Evolutionary conservation across 2,797 vertebrate genomes (phyloP).

Genomic region (Babyrousa celebensis): DNA sequence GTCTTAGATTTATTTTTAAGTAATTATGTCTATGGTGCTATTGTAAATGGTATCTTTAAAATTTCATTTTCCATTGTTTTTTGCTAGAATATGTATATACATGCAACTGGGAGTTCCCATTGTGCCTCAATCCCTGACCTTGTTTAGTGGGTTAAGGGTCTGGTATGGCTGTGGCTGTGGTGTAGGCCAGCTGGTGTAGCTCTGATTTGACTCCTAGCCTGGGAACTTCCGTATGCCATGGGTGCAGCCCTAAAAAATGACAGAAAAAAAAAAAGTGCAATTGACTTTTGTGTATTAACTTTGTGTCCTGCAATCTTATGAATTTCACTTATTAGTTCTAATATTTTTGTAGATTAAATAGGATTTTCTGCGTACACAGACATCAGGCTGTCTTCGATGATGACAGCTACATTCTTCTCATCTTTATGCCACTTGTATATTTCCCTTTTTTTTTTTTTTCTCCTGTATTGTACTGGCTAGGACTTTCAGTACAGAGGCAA

Average conservation of each 20-base stretch:
- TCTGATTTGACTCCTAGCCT: too few species aligned
- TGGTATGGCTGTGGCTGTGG: too few species aligned
- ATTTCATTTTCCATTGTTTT: slow-evolving; percentile 3
- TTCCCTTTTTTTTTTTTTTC: not conserved
- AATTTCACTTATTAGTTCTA: not conserved
- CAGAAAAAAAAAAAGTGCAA: not conserved
- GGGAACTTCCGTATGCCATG: too few species aligned
- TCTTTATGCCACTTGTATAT: not conserved
- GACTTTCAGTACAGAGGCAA: not conserved
- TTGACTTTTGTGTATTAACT: not conserved
- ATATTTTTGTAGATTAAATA: slow-evolving; percentile 8
- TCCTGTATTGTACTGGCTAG: not conserved
- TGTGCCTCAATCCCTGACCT: too few species aligned
- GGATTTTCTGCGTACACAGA: not conserved
- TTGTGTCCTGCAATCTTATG: not conserved
- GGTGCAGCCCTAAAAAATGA: too few species aligned
- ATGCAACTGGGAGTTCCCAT: not conserved
- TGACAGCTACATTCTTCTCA: not conserved
- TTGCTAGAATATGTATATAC: not conserved
- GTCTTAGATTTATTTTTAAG: not conserved
- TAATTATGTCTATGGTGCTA: not conserved
- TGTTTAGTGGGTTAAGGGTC: too few species aligned
- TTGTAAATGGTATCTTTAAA: not conserved
- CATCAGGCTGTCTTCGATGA: not conserved
- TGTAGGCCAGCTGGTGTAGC: too few species aligned